These are phyloP conservation scores for Limulus polyphemus DNA, from an alignment of 2,888 invertebrate species.

Conservation along the genomic window DNA sequence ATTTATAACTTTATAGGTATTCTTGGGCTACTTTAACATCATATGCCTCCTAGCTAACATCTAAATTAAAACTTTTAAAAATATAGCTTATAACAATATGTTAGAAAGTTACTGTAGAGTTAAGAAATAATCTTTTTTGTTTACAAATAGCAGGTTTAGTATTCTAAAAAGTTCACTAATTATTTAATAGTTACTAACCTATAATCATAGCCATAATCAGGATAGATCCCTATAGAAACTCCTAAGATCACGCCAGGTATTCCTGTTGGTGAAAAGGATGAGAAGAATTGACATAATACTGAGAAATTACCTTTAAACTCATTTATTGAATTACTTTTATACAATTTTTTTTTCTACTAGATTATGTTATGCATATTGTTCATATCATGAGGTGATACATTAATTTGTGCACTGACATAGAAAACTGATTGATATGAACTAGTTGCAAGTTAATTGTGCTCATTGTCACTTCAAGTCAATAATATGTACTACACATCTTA, in stretches of 20 bases:
- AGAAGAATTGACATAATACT: background rate
- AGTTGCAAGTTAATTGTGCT: background rate
- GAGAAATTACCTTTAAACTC: background rate
- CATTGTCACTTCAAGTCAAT: background rate
- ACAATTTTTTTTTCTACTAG: background rate
- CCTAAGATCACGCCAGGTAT: conserved; percentile 16
- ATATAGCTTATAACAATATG: too few species aligned
- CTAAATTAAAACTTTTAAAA: too few species aligned
- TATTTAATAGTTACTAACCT: conserved; percentile 6
- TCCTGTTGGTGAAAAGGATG: conserved; percentile 7
- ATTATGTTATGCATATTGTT: too few species aligned
- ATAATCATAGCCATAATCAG: conserved; percentile 19
- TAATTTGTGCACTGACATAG: too few species aligned
- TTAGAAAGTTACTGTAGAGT: too few species aligned
- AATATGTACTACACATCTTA: conserved; percentile 7
- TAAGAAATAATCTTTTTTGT: too few species aligned
- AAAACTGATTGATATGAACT: background rate
- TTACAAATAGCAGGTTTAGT: too few species aligned
- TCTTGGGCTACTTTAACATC: too few species aligned
- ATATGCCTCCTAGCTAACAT: too few species aligned
- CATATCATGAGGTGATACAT: too few species aligned
- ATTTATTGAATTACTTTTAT: background rate
- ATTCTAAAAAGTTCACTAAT: too few species aligned
- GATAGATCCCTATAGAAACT: conserved; percentile 15
- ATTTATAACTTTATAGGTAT: too few species aligned